phyloP scores from a whole-genome alignment of 1,140 invertebrate species.

The Antheraea mylitta region DNA sequence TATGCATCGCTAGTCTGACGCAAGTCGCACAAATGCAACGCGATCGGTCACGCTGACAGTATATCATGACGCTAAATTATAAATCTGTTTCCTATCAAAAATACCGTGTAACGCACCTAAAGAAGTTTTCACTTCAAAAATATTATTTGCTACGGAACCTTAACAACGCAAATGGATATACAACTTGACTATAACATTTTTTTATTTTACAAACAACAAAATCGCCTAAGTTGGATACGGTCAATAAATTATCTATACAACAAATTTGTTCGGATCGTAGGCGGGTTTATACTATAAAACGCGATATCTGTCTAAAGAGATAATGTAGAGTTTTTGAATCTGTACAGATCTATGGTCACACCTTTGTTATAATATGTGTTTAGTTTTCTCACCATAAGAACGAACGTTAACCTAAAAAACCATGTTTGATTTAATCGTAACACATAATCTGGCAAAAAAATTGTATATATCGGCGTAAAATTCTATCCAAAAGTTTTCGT shows the following conservation, averaged over 20 bases:
- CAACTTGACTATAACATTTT: not conserved
- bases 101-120: too few species aligned
- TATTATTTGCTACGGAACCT: constrained; percentile 1
- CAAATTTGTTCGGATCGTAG: constrained; percentile 61
- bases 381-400: constrained; percentile 25
- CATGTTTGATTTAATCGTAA: not conserved
- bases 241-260: constrained; percentile 68
- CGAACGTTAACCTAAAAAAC: not conserved
- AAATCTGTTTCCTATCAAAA: too few species aligned
- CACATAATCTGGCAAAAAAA: too few species aligned
- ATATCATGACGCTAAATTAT: too few species aligned
- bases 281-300: constrained; percentile 45
- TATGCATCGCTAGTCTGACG: too few species aligned
- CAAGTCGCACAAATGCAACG: too few species aligned
- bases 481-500: too few species aligned
- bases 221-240: constrained; percentile 27
- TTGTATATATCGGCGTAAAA: not conserved
- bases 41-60: too few species aligned
- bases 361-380: constrained; percentile 1
- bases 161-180: not conserved
- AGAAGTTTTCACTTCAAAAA: too few species aligned
- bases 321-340: not conserved
- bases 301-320: constrained; percentile 19
- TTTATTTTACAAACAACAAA: not conserved
- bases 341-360: not conserved